phyloP scores from a whole-genome alignment of 2,888 invertebrate genomes.

The Heterodera filipjevi region DNA sequence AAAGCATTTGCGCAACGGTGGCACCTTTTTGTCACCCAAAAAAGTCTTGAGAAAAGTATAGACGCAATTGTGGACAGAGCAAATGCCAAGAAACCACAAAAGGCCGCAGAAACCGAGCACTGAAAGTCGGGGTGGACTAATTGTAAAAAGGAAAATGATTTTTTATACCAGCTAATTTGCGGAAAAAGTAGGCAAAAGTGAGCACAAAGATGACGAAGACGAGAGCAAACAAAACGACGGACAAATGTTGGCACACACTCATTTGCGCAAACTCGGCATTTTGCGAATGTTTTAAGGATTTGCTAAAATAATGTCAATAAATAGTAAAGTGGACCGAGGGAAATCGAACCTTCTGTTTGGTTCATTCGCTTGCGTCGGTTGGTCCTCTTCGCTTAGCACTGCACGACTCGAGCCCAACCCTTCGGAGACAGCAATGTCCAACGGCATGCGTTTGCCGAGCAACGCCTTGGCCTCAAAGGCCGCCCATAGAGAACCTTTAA shows the following conservation, averaged over 20 bases:
- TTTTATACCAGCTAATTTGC: conserved; percentile 40
- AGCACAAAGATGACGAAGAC: conserved; percentile 52
- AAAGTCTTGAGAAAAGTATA: conserved; percentile 41
- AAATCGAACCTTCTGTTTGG: not conserved
- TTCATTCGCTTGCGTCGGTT: not conserved
- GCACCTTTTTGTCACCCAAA: conserved; percentile 28
- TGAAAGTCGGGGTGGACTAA: not conserved
- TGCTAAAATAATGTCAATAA: not conserved
- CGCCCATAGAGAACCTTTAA: conserved; percentile 25
- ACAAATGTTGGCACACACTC: conserved; percentile 39
- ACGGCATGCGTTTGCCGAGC: not conserved
- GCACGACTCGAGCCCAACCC: not conserved
- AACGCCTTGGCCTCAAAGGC: conserved; percentile 8
- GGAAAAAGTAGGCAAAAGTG: conserved; percentile 59
- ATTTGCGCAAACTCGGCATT: conserved; percentile 31
- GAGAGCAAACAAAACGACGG: conserved; percentile 48
- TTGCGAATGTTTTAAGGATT: conserved; percentile 10
- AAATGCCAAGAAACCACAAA: conserved; percentile 51
- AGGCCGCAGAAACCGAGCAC: conserved; percentile 36
- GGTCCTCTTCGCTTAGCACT: not conserved
- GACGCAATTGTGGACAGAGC: conserved; percentile 47
- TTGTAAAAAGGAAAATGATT: not conserved
- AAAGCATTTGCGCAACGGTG: conserved; percentile 23
- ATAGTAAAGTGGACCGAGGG: not conserved
- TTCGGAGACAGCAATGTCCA: not conserved